Base-by-base conservation (phyloP, 2,113 vertebrate genomes). In the Spea multiplicata region DNA sequence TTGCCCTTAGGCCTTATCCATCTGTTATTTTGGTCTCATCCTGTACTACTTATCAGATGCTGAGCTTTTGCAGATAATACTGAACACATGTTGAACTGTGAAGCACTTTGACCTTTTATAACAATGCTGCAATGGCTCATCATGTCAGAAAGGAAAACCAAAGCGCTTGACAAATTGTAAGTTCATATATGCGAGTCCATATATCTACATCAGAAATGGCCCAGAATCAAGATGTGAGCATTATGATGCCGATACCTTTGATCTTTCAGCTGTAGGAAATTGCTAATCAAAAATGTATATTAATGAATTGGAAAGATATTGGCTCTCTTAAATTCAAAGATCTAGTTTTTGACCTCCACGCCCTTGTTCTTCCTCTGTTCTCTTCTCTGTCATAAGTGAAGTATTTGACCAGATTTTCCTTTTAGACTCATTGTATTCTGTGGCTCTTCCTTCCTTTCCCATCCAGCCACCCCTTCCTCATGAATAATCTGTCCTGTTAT, bases 21-120 rank as follows among this genome's bases (percentile, higher is more conserved):
- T 70, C 67, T 70, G 67, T 70, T 70, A 70, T 70, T 70, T 17
- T 70, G 46, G 67, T 70, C 65, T 6, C 12, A 3, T 81, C 8
- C 64, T 82, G 14, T 59, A 4, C 55, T 59, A 13, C 16, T 53
- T 81, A 83, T 44, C 5, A 81, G 4, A 8, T 16, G 1, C 30
- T 55, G 57, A 0, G 0, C 3, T 72, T 13, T 86, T 59, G 10
- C 55, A 13, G 55, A 59, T 74, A 84, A 85, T 74, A 75, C 45
- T 4, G 53, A 83, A 73, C 46, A 80, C 4, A 71, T 68, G 44
- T 44, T 53, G 64, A 83, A 84, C 75, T 81, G 81, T 81, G 52
- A 71, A 53, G 74, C 81, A 8, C 9, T 85, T 83, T 82, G 72
- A 68, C 71, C 53, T 82, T 77, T 75, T 81, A 55, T 8, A 73